Percentiles rank a stretch among this genome's conserved stretches.
phyloP scores from a whole-genome alignment of 1,140 invertebrate species.

The Cyphomyrmex costatus region DNA sequence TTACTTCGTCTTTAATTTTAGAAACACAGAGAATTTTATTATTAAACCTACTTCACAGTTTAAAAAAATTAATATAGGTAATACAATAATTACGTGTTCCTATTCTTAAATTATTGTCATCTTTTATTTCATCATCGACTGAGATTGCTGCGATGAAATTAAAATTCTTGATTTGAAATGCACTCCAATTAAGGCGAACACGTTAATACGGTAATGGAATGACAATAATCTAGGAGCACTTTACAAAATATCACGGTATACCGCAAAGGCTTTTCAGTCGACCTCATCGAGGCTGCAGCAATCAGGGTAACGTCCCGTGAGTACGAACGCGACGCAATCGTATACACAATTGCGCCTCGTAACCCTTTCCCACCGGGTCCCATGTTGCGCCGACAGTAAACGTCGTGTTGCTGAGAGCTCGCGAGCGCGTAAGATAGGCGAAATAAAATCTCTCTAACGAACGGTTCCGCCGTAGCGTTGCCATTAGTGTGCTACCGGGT shows the following conservation, averaged over 20 bases:
- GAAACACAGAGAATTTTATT: neutral
- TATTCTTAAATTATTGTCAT: neutral
- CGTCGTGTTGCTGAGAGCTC: conserved; percentile 36
- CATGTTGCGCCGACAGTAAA: conserved; percentile 38
- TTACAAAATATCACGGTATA: conserved; percentile 2
- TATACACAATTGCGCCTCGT: conserved; percentile 27
- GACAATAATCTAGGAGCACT: neutral
- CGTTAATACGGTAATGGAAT: neutral
- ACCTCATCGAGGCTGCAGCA: neutral
- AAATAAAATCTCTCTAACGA: conserved; percentile 76
- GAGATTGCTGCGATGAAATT: neutral
- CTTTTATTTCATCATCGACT: neutral
- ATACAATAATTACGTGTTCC: neutral
- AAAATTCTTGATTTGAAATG: neutral
- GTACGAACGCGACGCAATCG: conserved; percentile 35
- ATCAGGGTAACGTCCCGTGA: conserved; percentile 25
- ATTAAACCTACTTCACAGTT: neutral
- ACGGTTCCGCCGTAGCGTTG: conserved; percentile 60
- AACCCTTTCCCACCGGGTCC: conserved; percentile 29
- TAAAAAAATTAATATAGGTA: neutral
- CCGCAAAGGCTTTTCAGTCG: neutral
- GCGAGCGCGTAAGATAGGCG: conserved; percentile 65
- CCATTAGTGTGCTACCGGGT: conserved; percentile 74
- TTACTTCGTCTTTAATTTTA: too few species aligned
- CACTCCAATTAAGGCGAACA: too few species aligned